Conservation (phyloP, 2,113 vertebrate species). For the Eublepharis macularius region DNA sequence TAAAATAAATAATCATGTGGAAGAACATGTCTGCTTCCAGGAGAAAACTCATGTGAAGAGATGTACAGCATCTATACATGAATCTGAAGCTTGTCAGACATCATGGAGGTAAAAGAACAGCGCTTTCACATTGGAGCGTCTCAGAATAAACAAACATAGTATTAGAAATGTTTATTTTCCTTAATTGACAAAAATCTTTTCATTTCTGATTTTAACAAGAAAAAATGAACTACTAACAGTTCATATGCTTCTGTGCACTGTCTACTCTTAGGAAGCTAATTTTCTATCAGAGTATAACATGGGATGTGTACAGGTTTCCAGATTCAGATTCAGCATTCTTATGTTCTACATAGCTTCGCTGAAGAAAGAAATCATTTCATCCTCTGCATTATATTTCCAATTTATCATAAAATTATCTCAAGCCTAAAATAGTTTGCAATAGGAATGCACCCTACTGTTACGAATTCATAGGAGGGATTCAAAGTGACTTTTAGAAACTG, state of each 20-base stretch:
- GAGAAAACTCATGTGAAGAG: too few relatives aligned
- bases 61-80: too few relatives aligned
- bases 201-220: too few relatives aligned
- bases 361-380: conserved; percentile 31
- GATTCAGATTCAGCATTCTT: conserved; percentile 16
- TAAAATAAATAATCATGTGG: too few relatives aligned
- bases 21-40: too few relatives aligned
- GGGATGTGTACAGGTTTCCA: background rate
- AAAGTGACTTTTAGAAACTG: conserved; percentile 15
- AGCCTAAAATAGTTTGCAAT: background rate
- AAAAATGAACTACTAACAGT: background rate
- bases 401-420: conserved; percentile 48
- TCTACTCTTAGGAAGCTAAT: background rate
- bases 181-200: too few relatives aligned
- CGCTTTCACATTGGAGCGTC: too few relatives aligned
- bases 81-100: too few relatives aligned
- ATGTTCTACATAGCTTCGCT: background rate
- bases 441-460: conserved; percentile 27
- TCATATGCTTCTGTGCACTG: background rate
- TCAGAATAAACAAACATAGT: too few relatives aligned
- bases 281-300: background rate
- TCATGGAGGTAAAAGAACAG: too few relatives aligned
- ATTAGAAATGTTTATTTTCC: too few relatives aligned
- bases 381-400: conserved; percentile 13
- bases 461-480: conserved; percentile 34